phyloP scores from a whole-genome alignment of 2,888 invertebrate genomes.

The Sarcophaga caerulescens region DNA sequence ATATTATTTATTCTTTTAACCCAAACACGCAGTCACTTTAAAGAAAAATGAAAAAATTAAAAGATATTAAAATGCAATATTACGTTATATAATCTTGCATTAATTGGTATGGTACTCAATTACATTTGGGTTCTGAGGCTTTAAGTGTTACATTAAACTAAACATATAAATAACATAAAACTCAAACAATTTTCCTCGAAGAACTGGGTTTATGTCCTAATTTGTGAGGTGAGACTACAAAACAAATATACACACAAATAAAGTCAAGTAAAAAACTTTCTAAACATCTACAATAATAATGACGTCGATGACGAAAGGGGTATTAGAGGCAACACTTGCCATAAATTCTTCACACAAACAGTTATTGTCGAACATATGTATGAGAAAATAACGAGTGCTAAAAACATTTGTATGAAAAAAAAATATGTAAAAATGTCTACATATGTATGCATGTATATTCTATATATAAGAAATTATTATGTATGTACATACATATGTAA shows the following conservation, averaged over 20 bases:
- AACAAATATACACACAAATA: constrained; percentile 3
- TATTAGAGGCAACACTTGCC: constrained; percentile 41
- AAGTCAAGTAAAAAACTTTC: constrained; percentile 19
- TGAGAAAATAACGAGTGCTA: constrained; percentile 37
- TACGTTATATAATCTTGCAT: too few relatives aligned
- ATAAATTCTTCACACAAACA: constrained; percentile 25
- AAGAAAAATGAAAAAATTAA: too few relatives aligned
- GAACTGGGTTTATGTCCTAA: constrained; percentile 58
- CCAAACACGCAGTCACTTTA: too few relatives aligned
- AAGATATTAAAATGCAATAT: too few relatives aligned
- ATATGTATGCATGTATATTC: constrained; percentile 7
- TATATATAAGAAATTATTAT: too few relatives aligned
- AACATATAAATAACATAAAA: constrained; percentile 23
- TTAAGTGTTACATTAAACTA: constrained; percentile 5
- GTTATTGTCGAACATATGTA: constrained; percentile 4
- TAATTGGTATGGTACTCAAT: too few relatives aligned
- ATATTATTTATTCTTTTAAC: too few relatives aligned
- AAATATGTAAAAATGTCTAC: neutral
- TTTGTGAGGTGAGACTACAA: constrained; percentile 37
- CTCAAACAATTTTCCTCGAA: constrained; percentile 41
- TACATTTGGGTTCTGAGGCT: neutral
- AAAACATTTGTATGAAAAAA: constrained; percentile 24
- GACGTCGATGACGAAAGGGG: constrained; percentile 28
- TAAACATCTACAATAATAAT: constrained; percentile 29
- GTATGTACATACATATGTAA: neutral